Evolutionary conservation across 2,888 invertebrate genomes (phyloP), one percentile per base, ranked within the genome.

Genomic region (Cabera pusaria): DNA sequence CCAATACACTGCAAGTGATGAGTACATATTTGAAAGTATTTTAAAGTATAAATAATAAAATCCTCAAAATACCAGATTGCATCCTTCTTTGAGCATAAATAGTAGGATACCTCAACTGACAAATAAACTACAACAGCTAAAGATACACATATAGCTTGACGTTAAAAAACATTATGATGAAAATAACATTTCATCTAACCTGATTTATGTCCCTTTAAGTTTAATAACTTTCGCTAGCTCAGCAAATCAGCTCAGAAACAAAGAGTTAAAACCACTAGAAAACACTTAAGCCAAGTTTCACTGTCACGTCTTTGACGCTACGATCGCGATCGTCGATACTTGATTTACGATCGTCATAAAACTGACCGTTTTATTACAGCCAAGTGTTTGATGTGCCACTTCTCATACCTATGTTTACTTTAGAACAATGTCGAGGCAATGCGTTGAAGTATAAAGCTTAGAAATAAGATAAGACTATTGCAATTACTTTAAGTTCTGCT

Each of bases 281-380:
- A 42, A 38, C 46, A 37, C 44, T 54, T 47, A 50, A 56, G 52
- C 37, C 37, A 33, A 22, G 38, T 51, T 53, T 47, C 50, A 49
- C 40, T 54, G 21, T 22, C 20, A 25, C 40, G 24, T 23, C 46
- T 46, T 33, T 39, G 45, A 42, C 37, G 19, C 39, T 43, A 38
- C 29, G 32, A 34, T 6, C 31, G 53, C 63, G 62, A 74, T 74
- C 68, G 66, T 74, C 78, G 71, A 82, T 74, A 53, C 59, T 65
- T 83, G 84, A 85, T 85, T 85, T 83, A 85, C 67, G 72, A 50
- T 33, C 48, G 55, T 70, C 75, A 63, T 84, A 78, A 83, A 83
- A 66, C 62, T 75, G 74, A 76, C 79, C 80, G 68, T 75, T 84
- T 80, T 81, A 84, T 75, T 64, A 64, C 63, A 49, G 56, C 45